These are phyloP conservation scores for Dolichopus griseipennis DNA, from an alignment of 2,888 invertebrate species.

Conservation along the genomic window DNA sequence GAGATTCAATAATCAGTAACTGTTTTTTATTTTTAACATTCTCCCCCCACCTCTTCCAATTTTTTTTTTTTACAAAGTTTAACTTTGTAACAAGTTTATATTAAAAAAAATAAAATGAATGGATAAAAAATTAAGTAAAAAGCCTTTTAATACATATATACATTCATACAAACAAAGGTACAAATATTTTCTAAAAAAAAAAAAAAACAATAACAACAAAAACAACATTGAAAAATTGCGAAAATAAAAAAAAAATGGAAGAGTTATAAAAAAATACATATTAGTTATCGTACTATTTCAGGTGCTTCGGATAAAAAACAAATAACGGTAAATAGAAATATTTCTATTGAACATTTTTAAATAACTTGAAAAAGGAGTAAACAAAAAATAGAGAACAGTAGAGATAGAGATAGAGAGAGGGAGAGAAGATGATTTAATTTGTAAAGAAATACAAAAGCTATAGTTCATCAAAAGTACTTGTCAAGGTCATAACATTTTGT, in stretches of 20 bases:
- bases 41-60: too few species aligned
- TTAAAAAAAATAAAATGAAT: neutral
- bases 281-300: neutral
- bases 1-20: neutral
- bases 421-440: too few species aligned
- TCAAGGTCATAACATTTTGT: too few species aligned
- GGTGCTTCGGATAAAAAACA: neutral
- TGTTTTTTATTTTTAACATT: too few species aligned
- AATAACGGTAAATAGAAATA: neutral
- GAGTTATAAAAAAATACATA: neutral
- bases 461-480: too few species aligned
- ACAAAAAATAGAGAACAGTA: too few species aligned
- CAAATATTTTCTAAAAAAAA: neutral
- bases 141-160: neutral
- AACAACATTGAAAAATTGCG: neutral
- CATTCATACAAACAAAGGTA: too few species aligned
- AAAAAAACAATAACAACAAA: neutral
- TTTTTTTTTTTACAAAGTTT: too few species aligned
- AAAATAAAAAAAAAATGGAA: neutral
- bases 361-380: too few species aligned
- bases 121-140: conserved; percentile 1
- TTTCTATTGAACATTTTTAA: neutral
- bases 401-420: too few species aligned
- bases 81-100: too few species aligned
- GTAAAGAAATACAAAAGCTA: too few species aligned